A percentile compares a stretch with the other conserved stretches of the same genome.
These are phyloP conservation scores for Cebus imitator DNA, from an alignment of 2,113 vertebrate genomes.

Conservation along the genomic window DNA sequence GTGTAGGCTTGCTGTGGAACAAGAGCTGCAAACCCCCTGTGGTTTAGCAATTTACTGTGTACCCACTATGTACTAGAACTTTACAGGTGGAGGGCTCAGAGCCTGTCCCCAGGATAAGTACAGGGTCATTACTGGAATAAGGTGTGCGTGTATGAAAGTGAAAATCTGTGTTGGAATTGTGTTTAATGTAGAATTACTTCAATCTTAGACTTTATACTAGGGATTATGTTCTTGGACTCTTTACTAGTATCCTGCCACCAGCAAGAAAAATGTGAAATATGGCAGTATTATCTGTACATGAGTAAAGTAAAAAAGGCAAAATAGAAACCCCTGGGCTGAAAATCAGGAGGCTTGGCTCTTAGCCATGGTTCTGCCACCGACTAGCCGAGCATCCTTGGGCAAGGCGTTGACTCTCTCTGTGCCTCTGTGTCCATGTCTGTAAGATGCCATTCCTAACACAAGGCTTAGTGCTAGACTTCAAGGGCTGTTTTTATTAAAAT, in stretches of 20 bases:
- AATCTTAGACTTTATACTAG: background rate
- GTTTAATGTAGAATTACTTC: background rate
- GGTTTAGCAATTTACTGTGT: background rate
- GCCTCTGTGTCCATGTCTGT: background rate
- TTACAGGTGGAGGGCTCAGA: background rate
- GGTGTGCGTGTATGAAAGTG: background rate
- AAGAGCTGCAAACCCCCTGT: background rate
- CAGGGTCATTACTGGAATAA: background rate
- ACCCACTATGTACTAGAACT: background rate
- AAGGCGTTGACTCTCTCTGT: background rate
- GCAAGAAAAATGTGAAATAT: background rate
- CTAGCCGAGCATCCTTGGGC: background rate
- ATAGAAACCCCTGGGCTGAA: background rate
- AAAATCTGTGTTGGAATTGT: background rate
- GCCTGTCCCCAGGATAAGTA: background rate
- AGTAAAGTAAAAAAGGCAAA: background rate
- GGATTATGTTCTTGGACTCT: background rate
- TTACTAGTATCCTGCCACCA: background rate
- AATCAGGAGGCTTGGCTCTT: background rate
- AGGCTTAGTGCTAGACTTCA: background rate
- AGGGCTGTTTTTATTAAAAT: background rate
- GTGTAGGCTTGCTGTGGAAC: background rate
- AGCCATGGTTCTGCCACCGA: background rate
- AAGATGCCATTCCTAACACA: background rate
- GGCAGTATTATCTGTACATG: background rate